Conservation (phyloP, 2,113 vertebrate species). For the Nyctereutes procyonoides region DNA sequence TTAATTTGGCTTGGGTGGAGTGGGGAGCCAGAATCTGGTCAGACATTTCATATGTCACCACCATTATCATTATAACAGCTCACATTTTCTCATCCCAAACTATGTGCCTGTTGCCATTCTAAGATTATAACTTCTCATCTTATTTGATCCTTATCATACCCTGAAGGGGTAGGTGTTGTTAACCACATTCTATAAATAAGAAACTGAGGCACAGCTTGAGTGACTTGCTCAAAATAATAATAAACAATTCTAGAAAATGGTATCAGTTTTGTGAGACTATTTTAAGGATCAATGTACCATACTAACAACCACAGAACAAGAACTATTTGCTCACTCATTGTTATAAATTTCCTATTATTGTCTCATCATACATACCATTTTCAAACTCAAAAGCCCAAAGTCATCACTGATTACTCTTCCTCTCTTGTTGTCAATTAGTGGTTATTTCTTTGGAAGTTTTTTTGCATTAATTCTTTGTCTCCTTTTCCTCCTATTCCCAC, state of each 20-base stretch:
- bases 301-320: not conserved
- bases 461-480: not conserved
- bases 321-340: not conserved
- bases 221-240: not conserved
- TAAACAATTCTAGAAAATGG: not conserved
- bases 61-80: not conserved
- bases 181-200: not conserved
- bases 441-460: not conserved
- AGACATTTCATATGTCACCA: not conserved
- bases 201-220: not conserved
- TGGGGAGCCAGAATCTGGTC: not conserved
- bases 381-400: not conserved
- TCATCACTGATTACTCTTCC: not conserved
- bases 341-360: not conserved
- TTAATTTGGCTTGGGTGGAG: not conserved
- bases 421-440: not conserved
- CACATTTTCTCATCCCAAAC: not conserved
- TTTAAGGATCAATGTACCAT: not conserved
- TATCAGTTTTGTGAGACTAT: not conserved
- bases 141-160: not conserved
- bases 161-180: not conserved
- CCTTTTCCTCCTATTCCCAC: not conserved
- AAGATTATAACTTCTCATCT: not conserved
- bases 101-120: not conserved
- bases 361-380: not conserved